phyloP scores from a whole-genome alignment of 2,797 vertebrate genomes.

The Typhlichthys eigenmanni region DNA sequence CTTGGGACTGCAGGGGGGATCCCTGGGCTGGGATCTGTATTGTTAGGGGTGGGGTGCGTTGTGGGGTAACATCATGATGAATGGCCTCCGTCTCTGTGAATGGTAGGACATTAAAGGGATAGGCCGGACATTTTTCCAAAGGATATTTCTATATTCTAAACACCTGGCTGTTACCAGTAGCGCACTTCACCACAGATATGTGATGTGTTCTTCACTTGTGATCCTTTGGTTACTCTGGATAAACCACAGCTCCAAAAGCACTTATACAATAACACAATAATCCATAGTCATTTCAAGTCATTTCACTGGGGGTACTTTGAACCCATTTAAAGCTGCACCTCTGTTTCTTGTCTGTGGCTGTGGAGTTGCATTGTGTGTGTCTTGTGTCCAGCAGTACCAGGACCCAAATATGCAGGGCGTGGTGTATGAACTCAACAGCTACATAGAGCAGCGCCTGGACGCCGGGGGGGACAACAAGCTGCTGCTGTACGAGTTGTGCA shows the following conservation, averaged over 20 bases:
- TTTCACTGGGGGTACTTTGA: too few species aligned
- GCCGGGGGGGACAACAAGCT: constrained; percentile 94
- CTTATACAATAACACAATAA: too few species aligned
- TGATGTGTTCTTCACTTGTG: too few species aligned
- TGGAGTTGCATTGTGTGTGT: constrained; percentile 52
- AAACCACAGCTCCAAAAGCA: too few species aligned
- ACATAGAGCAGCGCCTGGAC: constrained; percentile 94
- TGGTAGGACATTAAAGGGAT: constrained; percentile 29
- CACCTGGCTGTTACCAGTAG: too few species aligned
- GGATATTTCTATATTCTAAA: neutral
- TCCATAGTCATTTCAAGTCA: too few species aligned
- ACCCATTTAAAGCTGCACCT: too few species aligned
- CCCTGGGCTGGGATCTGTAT: constrained; percentile 45
- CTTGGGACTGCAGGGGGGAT: constrained; percentile 42
- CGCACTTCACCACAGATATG: too few species aligned
- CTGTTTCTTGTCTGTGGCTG: constrained; percentile 7
- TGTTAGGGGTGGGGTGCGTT: constrained; percentile 21
- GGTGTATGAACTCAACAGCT: constrained; percentile 95
- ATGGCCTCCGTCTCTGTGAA: constrained; percentile 49
- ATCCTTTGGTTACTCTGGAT: too few species aligned
- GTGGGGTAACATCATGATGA: constrained; percentile 34
- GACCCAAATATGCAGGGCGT: constrained; percentile 97
- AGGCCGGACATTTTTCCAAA: constrained; percentile 29
- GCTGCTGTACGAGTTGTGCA: constrained; percentile 93
- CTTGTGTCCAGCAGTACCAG: constrained; percentile 88